Percentiles rank a stretch among this genome's conserved stretches.
Conservation (phyloP, 2,888 invertebrate species). For the Euspilapteryx auroguttella region DNA sequence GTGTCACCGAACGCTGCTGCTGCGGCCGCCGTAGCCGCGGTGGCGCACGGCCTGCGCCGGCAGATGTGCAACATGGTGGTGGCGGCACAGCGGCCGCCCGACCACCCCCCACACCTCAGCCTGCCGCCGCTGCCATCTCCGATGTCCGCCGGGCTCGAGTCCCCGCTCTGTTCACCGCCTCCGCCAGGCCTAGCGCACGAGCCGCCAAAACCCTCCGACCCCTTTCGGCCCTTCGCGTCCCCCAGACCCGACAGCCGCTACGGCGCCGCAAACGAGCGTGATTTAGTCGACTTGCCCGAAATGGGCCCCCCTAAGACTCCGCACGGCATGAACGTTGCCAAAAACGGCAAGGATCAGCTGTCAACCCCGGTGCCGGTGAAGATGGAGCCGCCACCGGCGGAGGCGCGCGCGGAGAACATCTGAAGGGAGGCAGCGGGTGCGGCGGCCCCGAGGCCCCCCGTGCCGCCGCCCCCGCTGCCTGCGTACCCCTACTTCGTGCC, state of each 20-base stretch:
- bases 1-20: slow-evolving; percentile 69
- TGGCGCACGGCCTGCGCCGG: slow-evolving; percentile 82
- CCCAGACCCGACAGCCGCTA: slow-evolving; percentile 64
- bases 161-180: slow-evolving; percentile 66
- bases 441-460: slow-evolving; percentile 10
- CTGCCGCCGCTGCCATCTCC: slow-evolving; percentile 51
- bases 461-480: slow-evolving; percentile 34
- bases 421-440: slow-evolving; percentile 54
- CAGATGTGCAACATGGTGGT: slow-evolving; percentile 87
- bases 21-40: slow-evolving; percentile 83
- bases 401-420: slow-evolving; percentile 62
- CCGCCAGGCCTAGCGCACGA: slow-evolving; percentile 69
- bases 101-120: slow-evolving; percentile 51
- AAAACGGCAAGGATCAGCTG: slow-evolving; percentile 42
- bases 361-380: slow-evolving; percentile 66
- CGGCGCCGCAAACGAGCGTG: slow-evolving; percentile 64
- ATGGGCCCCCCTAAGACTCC: slow-evolving; percentile 49
- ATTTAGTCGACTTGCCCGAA: slow-evolving; percentile 43
- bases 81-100: slow-evolving; percentile 39
- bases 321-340: slow-evolving; percentile 15
- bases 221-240: slow-evolving; percentile 62
- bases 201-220: slow-evolving; percentile 50
- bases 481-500: slow-evolving; percentile 47
- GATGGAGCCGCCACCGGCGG: slow-evolving; percentile 63
- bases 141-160: slow-evolving; percentile 61